phyloP scores from a whole-genome alignment of 1,140 invertebrate species.

The Pristionchus pacificus region DNA sequence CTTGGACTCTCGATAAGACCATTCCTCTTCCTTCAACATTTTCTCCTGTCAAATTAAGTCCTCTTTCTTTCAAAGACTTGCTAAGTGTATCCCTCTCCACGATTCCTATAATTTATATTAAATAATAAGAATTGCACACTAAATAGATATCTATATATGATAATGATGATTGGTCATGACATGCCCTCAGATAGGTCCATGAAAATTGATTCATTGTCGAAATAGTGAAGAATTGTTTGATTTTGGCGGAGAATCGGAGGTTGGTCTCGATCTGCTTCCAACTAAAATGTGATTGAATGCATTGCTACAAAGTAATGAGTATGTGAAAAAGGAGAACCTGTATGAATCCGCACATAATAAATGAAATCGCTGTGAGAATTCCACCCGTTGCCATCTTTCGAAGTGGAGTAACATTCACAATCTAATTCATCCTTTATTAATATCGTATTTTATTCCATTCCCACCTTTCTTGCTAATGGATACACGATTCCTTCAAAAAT shows the following conservation, averaged over 20 bases:
- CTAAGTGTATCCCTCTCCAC: background rate
- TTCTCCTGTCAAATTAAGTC: too few relatives aligned
- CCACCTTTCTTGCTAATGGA: slow-evolving; percentile 58
- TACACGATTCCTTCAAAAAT: slow-evolving; percentile 55
- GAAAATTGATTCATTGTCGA: background rate
- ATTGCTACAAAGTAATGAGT: too few relatives aligned
- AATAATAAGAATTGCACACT: background rate
- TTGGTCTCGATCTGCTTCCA: background rate
- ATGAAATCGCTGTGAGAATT: slow-evolving; percentile 75
- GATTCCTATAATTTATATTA: background rate
- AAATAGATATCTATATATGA: background rate
- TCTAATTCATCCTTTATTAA: background rate
- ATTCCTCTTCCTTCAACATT: too few relatives aligned
- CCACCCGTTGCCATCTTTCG: slow-evolving; percentile 76
- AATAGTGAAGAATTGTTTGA: background rate
- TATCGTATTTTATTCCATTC: background rate
- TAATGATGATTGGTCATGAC: background rate
- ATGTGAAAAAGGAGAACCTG: slow-evolving; percentile 69
- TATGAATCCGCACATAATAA: slow-evolving; percentile 77
- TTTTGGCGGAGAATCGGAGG: background rate
- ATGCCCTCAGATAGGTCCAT: background rate
- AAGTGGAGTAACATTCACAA: slow-evolving; percentile 63
- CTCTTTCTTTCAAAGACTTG: background rate
- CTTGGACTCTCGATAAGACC: too few relatives aligned
- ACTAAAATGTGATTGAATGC: background rate